Conservation (phyloP, 2,888 invertebrate species). For the Malacosoma neustria region DNA sequence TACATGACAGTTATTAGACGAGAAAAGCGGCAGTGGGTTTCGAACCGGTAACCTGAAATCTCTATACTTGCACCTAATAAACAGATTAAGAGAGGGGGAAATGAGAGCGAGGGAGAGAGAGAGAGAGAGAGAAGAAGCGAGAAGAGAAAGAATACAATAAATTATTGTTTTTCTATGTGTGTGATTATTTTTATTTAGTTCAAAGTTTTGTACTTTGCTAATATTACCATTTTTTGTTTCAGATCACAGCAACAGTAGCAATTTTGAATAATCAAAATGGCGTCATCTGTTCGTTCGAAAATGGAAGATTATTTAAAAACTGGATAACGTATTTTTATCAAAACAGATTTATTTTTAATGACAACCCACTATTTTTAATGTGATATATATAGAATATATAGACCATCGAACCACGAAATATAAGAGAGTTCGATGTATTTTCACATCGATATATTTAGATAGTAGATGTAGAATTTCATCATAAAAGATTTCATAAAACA, state of each 20-base stretch:
- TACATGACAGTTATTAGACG: no score
- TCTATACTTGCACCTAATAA: no score
- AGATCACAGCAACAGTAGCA: not conserved
- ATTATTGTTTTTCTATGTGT: no score
- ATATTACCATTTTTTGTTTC: not conserved
- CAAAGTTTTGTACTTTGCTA: no score
- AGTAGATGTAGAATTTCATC: conserved; percentile 28
- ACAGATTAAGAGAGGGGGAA: no score
- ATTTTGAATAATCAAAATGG: not conserved
- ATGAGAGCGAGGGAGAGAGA: no score
- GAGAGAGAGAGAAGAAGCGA: no score
- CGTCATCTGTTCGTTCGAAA: not conserved
- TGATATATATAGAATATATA: conserved; percentile 6
- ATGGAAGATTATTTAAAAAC: not conserved
- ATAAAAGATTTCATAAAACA: conserved; percentile 21
- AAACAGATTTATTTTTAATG: not conserved
- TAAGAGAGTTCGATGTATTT: conserved; percentile 26
- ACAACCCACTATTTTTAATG: not conserved
- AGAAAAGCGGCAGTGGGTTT: no score
- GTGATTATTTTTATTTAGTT: no score
- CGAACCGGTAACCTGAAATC: no score
- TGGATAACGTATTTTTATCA: not conserved
- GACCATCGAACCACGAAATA: conserved; percentile 19
- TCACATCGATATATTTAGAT: conserved; percentile 15
- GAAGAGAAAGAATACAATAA: no score